phyloP scores from a whole-genome alignment of 2,888 invertebrate species.

The Melipona beecheii region DNA sequence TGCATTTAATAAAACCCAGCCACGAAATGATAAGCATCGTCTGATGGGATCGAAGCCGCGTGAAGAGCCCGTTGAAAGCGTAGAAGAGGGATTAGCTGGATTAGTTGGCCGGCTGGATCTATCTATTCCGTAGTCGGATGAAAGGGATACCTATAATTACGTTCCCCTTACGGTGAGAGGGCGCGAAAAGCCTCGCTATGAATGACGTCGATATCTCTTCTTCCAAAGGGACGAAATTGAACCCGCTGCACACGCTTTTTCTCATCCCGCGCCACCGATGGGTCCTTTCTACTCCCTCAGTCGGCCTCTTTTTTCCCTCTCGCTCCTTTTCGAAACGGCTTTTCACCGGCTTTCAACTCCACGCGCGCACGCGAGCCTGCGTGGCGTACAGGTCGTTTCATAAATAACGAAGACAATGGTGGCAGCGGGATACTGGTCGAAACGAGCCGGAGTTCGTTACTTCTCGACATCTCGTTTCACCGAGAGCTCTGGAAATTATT shows the following conservation, averaged over 20 bases:
- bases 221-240: slow-evolving; percentile 73
- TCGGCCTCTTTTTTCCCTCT: neutral
- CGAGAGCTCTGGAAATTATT: neutral
- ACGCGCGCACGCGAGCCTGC: slow-evolving; percentile 14
- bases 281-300: neutral
- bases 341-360: slow-evolving; percentile 48
- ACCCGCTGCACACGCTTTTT: slow-evolving; percentile 56
- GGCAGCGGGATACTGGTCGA: neutral
- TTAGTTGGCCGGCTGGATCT: slow-evolving; percentile 67
- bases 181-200: slow-evolving; percentile 72
- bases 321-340: slow-evolving; percentile 47
- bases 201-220: slow-evolving; percentile 75
- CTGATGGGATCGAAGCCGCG: slow-evolving; percentile 55
- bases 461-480: neutral
- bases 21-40: slow-evolving; percentile 60
- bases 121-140: slow-evolving; percentile 67
- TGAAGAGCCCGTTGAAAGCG: slow-evolving; percentile 59
- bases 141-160: slow-evolving; percentile 76
- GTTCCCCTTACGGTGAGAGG: slow-evolving; percentile 70
- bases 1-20: slow-evolving; percentile 66
- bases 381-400: slow-evolving; percentile 28
- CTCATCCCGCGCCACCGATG: slow-evolving; percentile 6
- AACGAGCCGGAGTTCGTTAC: neutral
- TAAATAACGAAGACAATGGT: slow-evolving; percentile 3
- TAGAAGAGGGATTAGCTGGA: slow-evolving; percentile 71